These are phyloP conservation scores for Phortica okadai DNA, from an alignment of 2,888 invertebrate species.

Conservation along the genomic window DNA sequence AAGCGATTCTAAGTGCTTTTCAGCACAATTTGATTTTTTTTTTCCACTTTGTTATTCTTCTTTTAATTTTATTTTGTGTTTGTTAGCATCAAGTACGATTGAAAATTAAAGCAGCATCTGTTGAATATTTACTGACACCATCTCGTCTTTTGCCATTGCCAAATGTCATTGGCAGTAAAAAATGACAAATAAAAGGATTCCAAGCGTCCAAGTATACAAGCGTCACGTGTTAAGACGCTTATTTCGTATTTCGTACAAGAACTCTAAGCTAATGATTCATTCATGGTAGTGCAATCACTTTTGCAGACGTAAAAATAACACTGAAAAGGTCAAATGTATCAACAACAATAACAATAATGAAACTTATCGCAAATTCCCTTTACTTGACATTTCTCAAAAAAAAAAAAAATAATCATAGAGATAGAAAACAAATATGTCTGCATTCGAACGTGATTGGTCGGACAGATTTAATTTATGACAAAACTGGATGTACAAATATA, in stretches of 20 bases:
- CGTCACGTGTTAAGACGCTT: too few relatives aligned
- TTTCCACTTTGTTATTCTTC: constrained; percentile 42
- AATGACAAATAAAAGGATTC: too few relatives aligned
- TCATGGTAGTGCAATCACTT: not conserved
- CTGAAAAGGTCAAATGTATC: constrained; percentile 64
- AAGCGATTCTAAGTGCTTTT: constrained; percentile 69
- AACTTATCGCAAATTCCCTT: too few relatives aligned
- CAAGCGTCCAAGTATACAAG: too few relatives aligned
- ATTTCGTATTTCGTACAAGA: too few relatives aligned
- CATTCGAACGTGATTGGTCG: too few relatives aligned
- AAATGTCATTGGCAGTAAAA: not conserved
- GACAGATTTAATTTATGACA: too few relatives aligned
- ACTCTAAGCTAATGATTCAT: too few relatives aligned
- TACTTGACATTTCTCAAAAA: not conserved
- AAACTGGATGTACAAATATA: too few relatives aligned
- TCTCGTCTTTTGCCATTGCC: not conserved
- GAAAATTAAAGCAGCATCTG: constrained; percentile 56
- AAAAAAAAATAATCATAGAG: constrained; percentile 45
- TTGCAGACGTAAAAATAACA: constrained; percentile 61
- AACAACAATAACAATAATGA: constrained; percentile 38
- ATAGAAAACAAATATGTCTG: too few relatives aligned
- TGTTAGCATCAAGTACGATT: constrained; percentile 68
- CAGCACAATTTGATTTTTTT: constrained; percentile 74
- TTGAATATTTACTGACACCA: constrained; percentile 40
- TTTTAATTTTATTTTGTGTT: not conserved